Base-by-base conservation (phyloP, 2,113 vertebrate genomes). In the Pygoscelis antarcticus region DNA sequence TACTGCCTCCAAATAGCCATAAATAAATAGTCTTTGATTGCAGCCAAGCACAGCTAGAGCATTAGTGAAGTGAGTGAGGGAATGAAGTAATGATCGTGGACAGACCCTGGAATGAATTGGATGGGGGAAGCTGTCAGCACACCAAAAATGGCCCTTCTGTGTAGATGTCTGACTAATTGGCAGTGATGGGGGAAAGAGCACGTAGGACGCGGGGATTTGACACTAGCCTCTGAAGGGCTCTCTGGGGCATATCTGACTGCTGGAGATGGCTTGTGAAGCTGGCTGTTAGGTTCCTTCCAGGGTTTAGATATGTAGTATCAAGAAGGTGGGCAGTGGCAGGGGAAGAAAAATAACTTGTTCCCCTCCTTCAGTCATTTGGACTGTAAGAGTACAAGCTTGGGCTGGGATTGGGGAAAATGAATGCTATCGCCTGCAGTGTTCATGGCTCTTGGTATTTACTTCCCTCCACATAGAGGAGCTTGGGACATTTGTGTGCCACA, bases 121-220 rank as follows among this genome's bases (percentile, higher is more conserved):
- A 52, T 2, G 9, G 49, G 64, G 47, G 23, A 87, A 75, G 77
- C 55, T 89, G 76, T 87, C 88, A 66, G 38, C 44, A 61, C 65
- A 86, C 72, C 75, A 60, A 26, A 89, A 89, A 78, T 52, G 69
- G 26, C 88, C 69, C 36, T 95, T 92, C 76, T 97, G 72, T 87
- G 23, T 30, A 40, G 69, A 51, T 25, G 13, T 69, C 47, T 89
- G 83, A 68, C 51, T 94, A 90, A 95, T 47, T 54, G 64, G 57
- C 40, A 54, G 52, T 0, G 49, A 89, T 91, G 75, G 58, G 47
- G 40, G 11, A 69, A 89, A 62, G 58, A 5, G 23, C 87, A 77
- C 1, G 16, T 87, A 79, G 52, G 70, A 70, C 2, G 16, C 23
- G 70, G 74, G 54, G 49, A 23, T 85, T 76, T 85, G 62, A 69